Conservation (phyloP, 2,113 vertebrate species). For the Argyrosomus japonicus region DNA sequence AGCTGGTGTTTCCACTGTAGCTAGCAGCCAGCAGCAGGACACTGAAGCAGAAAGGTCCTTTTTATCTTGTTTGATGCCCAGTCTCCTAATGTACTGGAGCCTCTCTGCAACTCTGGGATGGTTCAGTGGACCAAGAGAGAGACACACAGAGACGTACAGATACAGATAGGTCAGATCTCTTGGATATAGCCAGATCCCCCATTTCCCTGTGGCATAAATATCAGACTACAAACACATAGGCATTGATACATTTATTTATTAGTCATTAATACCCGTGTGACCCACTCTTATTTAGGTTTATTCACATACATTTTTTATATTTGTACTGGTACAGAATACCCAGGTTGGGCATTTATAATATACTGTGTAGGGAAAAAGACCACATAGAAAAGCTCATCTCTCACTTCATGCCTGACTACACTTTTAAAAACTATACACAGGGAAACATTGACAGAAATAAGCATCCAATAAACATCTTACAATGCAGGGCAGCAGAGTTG, state of each 20-base stretch:
- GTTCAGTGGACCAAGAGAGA: slow-evolving; percentile 60
- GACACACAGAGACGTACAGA: slow-evolving; percentile 15
- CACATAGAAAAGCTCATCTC: neutral
- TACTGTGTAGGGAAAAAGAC: neutral
- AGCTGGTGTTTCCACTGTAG: slow-evolving; percentile 22
- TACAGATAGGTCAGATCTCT: slow-evolving; percentile 24
- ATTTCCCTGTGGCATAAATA: slow-evolving; percentile 11
- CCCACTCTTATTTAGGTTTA: neutral
- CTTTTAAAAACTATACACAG: neutral
- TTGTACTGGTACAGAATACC: neutral
- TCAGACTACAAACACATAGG: slow-evolving; percentile 14
- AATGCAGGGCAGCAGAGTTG: neutral
- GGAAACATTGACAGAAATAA: neutral
- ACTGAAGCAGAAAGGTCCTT: slow-evolving; percentile 55
- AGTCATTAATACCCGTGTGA: slow-evolving; percentile 12
- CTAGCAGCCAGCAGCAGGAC: slow-evolving; percentile 54
- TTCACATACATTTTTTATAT: neutral
- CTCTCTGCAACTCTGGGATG: slow-evolving; percentile 47
- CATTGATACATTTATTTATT: slow-evolving; percentile 23
- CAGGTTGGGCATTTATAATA: neutral
- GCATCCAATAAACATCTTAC: neutral
- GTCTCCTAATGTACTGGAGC: slow-evolving; percentile 32
- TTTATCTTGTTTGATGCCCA: slow-evolving; percentile 72
- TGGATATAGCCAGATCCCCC: slow-evolving; percentile 9
- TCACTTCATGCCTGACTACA: neutral